Evolutionary conservation across 2,113 vertebrate genomes (phyloP), one percentile per base, ranked within the genome.

Genomic region (Martes martes): DNA sequence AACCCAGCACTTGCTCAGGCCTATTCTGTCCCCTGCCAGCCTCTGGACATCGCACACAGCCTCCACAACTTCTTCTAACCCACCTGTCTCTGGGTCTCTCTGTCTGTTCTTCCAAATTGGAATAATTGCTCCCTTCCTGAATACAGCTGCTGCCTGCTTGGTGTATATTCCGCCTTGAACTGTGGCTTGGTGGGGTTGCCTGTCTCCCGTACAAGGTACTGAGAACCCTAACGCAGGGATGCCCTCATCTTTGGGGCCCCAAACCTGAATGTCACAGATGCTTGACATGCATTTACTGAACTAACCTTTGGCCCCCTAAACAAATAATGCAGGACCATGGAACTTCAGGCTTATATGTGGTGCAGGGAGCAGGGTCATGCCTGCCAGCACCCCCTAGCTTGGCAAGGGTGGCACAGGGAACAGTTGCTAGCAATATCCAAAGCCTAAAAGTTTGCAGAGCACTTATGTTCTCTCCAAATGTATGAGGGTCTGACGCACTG

Each of bases 351-450:
- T 18, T 23, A 15, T 0, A 50, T 36, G 61, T 39, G 50, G 28
- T 8, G 4, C 14, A 31, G 65, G 28, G 52, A 18, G 3, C n/a
- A 45, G 0, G 14, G 28, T 21, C 23, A 63, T 0, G 1, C 7
- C 89, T 21, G 39, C 76, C 33, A 52, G 65, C 9, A n/a, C 6
- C 2, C 36, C 11, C 14, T 4, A 69, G 36, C 28, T n/a, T 14
- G 2, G 6, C 6, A 28, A 71, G 63, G 63, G 14, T 39, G 28
- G 50, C 13, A 18, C 24, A n/a, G 47, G 13, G 36, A 14, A 71
- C 0, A 6, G 28, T 36, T 16, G 50, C 24, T 28, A 52, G 45
- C 33, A 39, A 80, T 24, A 26, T 24, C 13, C 80, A 39, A 67
- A 67, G 61, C 59, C 80, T 39, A 47, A 14, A 39, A 42, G 11